These are phyloP conservation scores for Leptinotarsa undecemlineata DNA, from an alignment of 1,140 invertebrate species.

Conservation along the genomic window DNA sequence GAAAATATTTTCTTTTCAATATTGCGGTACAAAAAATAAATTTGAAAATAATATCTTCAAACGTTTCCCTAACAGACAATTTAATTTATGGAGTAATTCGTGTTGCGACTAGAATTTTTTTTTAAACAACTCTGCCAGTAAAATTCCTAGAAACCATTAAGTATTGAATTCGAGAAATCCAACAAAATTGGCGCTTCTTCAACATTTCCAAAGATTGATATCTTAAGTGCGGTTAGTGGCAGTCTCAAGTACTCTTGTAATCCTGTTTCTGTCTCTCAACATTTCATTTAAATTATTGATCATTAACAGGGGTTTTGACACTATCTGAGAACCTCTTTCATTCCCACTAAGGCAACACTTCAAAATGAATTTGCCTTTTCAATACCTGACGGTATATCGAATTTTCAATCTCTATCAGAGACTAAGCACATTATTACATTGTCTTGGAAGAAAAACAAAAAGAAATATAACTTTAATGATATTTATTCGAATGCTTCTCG, in stretches of 20 bases:
- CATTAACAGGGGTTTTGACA: constrained; percentile 41
- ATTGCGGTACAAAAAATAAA: too few relatives aligned
- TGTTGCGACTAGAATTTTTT: too few relatives aligned
- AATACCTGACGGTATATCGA: not conserved
- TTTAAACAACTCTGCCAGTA: too few relatives aligned
- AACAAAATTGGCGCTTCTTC: constrained; percentile 38
- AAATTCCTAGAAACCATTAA: constrained; percentile 37
- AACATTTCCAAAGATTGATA: constrained; percentile 35
- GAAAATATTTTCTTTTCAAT: too few relatives aligned
- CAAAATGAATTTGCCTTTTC: constrained; percentile 10
- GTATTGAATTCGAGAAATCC: constrained; percentile 32
- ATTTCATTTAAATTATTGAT: constrained; percentile 42
- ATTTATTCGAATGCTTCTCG: too few relatives aligned
- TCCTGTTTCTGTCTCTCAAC: constrained; percentile 36
- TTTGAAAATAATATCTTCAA: too few relatives aligned
- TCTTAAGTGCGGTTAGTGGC: constrained; percentile 42
- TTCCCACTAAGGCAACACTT: constrained; percentile 2
- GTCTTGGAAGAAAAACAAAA: too few relatives aligned
- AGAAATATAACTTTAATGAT: too few relatives aligned
- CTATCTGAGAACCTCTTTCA: constrained; percentile 23
- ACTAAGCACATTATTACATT: not conserved
- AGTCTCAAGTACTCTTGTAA: constrained; percentile 41
- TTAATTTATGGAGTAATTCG: too few relatives aligned
- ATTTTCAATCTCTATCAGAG: constrained; percentile 1
- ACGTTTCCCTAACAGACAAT: too few relatives aligned